Percentiles rank a stretch among this genome's conserved stretches.
These are phyloP conservation scores for Cydia splendana DNA, from an alignment of 1,140 invertebrate species.

Conservation along the genomic window DNA sequence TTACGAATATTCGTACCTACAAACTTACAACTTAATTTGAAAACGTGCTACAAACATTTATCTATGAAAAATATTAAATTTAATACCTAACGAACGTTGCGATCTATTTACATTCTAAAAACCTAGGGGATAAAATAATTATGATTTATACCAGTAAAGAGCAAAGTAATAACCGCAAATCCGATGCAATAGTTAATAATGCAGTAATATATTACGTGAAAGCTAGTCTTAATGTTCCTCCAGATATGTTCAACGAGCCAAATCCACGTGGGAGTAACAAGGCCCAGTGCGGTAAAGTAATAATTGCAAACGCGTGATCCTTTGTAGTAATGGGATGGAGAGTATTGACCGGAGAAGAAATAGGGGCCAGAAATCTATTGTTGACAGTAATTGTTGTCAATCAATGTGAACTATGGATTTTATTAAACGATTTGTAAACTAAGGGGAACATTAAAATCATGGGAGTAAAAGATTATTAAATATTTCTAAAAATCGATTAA, in stretches of 20 bases:
- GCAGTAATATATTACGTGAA: conserved; percentile 26
- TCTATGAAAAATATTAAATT: no score
- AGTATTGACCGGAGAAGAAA: conserved; percentile 23
- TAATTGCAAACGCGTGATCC: conserved; percentile 29
- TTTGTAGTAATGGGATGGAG: conserved; percentile 16
- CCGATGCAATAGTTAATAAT: conserved; percentile 19
- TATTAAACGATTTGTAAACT: conserved; percentile 31
- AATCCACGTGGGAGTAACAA: conserved; percentile 30
- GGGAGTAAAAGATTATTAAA: conserved; percentile 12
- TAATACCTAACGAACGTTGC: no score
- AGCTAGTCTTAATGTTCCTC: conserved; percentile 16
- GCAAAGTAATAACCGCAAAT: conserved; percentile 20
- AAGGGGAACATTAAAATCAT: not conserved
- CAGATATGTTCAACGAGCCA: conserved; percentile 28
- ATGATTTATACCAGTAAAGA: not conserved
- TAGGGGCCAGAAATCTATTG: conserved; percentile 5
- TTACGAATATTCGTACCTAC: no score
- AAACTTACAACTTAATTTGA: no score
- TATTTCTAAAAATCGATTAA: conserved; percentile 8
- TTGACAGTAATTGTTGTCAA: conserved; percentile 27
- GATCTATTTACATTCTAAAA: not conserved
- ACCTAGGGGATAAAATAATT: not conserved
- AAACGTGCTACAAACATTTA: no score
- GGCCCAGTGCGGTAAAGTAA: conserved; percentile 9
- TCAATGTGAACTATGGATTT: conserved; percentile 23